A percentile compares a stretch with the other conserved stretches of the same genome.
These are phyloP conservation scores for Australoheros facetus DNA, from an alignment of 2,797 vertebrate species.

Conservation along the genomic window DNA sequence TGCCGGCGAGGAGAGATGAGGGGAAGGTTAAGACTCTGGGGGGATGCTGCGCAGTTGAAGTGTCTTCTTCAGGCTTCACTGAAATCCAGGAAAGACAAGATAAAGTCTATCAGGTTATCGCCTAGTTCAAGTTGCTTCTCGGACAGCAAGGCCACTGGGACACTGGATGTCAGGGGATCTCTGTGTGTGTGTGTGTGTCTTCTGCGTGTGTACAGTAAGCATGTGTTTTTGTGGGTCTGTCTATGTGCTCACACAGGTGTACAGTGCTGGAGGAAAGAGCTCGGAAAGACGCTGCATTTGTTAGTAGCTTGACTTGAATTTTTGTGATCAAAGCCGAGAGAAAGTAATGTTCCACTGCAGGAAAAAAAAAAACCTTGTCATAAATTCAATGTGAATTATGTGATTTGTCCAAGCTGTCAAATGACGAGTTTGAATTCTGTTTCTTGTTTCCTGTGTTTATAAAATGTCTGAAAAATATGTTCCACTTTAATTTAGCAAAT, in stretches of 20 bases:
- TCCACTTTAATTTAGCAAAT: not conserved
- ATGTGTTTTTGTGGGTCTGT: constrained; percentile 13
- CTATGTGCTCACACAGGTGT: constrained; percentile 22
- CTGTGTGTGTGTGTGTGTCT: constrained; percentile 22
- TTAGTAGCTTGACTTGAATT: constrained; percentile 15
- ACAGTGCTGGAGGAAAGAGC: constrained; percentile 1
- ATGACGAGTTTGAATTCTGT: constrained; percentile 3
- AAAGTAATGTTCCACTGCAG: constrained; percentile 1
- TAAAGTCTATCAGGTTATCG: constrained; percentile 99
- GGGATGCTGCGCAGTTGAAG: constrained; percentile 90
- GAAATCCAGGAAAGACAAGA: constrained; percentile 93
- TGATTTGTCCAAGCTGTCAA: constrained; percentile 12
- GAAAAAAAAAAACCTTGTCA: not conserved
- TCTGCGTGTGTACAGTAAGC: constrained; percentile 19
- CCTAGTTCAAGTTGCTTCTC: constrained; percentile 90
- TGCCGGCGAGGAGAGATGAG: constrained; percentile 89
- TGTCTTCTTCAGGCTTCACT: constrained; percentile 93
- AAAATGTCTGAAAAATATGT: constrained; percentile 11
- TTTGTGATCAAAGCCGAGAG: constrained; percentile 7
- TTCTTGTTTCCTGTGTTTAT: constrained; percentile 6
- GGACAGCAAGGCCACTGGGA: constrained; percentile 87
- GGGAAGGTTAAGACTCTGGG: constrained; percentile 97
- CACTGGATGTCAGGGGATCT: constrained; percentile 77
- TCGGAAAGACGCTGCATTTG: not conserved
- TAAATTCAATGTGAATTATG: not conserved